Evolutionary conservation across 2,888 invertebrate genomes (phyloP).

Genomic region (Eumerus sabulonum): DNA sequence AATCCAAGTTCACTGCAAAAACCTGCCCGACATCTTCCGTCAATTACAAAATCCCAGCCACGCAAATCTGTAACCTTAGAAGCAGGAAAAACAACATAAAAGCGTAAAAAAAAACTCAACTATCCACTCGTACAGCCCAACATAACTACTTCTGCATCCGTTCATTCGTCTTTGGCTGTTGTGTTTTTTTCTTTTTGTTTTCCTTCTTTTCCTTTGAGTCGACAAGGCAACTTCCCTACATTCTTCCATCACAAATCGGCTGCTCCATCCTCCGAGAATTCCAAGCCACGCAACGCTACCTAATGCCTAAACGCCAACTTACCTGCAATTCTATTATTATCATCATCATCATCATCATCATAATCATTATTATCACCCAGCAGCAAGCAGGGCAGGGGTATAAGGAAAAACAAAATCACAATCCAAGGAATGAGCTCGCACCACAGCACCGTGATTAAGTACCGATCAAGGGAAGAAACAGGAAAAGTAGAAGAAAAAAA

Average conservation of each 20-base stretch:
- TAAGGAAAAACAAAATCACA: slow-evolving; percentile 16
- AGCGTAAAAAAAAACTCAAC: slow-evolving; percentile 29
- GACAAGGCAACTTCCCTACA: slow-evolving; percentile 52
- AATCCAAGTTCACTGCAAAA: slow-evolving; percentile 14
- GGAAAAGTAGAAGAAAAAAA: slow-evolving; percentile 21
- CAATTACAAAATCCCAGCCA: slow-evolving; percentile 59
- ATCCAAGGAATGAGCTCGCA: slow-evolving; percentile 34
- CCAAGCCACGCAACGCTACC: slow-evolving; percentile 62
- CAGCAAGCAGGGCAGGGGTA: background rate
- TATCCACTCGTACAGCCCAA: slow-evolving; percentile 21
- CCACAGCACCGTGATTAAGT: no score
- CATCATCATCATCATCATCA: slow-evolving; percentile 30
- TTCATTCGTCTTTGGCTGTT: slow-evolving; percentile 32
- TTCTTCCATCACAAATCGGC: slow-evolving; percentile 33
- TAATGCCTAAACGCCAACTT: slow-evolving; percentile 67
- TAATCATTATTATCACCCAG: no score
- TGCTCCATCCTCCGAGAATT: slow-evolving; percentile 36
- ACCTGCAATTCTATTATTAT: slow-evolving; percentile 67
- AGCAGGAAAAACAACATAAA: slow-evolving; percentile 9
- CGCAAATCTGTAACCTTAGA: slow-evolving; percentile 53
- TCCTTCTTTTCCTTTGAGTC: slow-evolving; percentile 12
- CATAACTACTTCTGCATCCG: slow-evolving; percentile 64
- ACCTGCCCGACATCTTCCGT: slow-evolving; percentile 42
- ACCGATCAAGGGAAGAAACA: slow-evolving; percentile 46
- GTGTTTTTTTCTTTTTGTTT: no score